These are phyloP conservation scores for Semnopithecus entellus DNA, from an alignment of 2,113 vertebrate species.

Conservation along the genomic window DNA sequence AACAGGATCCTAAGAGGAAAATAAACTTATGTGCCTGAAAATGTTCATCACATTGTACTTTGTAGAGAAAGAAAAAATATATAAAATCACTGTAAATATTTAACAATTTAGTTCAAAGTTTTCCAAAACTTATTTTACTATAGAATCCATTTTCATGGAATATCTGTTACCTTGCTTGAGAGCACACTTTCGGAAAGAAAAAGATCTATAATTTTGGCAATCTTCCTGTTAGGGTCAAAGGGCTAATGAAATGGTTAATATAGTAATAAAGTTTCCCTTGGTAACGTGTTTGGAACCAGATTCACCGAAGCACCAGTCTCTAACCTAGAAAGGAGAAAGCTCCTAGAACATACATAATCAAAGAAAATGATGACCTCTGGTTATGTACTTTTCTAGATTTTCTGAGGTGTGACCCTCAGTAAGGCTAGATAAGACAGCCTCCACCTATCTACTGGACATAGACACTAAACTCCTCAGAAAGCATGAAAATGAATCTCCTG, in stretches of 20 bases:
- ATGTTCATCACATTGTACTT: neutral
- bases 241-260: neutral
- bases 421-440: neutral
- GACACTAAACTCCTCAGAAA: neutral
- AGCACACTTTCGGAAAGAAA: conserved; percentile 15
- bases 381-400: conserved; percentile 15
- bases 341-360: conserved; percentile 15
- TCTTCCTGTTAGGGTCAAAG: neutral
- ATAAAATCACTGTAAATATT: neutral
- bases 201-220: neutral
- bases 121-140: conserved; percentile 22
- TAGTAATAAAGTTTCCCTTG: neutral
- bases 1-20: neutral
- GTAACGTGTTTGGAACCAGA: neutral
- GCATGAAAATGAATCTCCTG: neutral
- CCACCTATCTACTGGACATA: neutral
- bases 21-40: neutral
- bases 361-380: neutral
- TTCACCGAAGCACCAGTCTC: neutral
- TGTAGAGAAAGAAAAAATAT: neutral
- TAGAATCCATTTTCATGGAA: neutral
- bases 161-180: conserved; percentile 13
- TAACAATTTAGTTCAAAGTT: neutral
- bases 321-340: conserved; percentile 25
- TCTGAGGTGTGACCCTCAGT: neutral